Conservation (phyloP, 2,113 vertebrate species). For the Rhinolophus sinicus region DNA sequence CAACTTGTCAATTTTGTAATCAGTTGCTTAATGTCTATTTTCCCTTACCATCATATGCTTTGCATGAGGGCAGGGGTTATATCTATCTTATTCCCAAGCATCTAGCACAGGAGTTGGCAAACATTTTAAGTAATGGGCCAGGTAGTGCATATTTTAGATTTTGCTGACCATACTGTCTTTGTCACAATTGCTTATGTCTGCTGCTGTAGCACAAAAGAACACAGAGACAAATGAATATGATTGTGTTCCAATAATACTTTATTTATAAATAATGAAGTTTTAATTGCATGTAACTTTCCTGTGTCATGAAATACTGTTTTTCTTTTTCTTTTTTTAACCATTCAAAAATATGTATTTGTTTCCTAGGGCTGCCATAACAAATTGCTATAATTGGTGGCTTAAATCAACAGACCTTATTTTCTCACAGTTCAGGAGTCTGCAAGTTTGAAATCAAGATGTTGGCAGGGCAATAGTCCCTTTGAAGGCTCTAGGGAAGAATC, state of each 20-base stretch:
- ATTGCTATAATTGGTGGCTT: not conserved
- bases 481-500: not conserved
- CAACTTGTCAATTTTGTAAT: not conserved
- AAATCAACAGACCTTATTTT: not conserved
- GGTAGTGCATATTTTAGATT: not conserved
- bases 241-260: not conserved
- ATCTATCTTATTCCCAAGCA: not conserved
- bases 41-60: not conserved
- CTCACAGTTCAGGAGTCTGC: not conserved
- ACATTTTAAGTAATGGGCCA: not conserved
- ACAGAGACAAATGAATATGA: not conserved
- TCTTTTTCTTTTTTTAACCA: not conserved
- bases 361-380: not conserved
- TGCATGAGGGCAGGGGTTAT: not conserved
- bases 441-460: not conserved
- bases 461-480: not conserved
- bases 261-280: not conserved
- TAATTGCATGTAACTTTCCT: not conserved
- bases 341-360: not conserved
- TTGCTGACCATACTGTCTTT: not conserved
- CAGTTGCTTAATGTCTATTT: slow-evolving; percentile 9
- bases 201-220: not conserved
- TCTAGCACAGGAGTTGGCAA: not conserved
- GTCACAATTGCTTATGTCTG: not conserved
- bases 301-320: not conserved